Evolutionary conservation across 2,888 invertebrate genomes (phyloP).

Genomic region (Lysandra bellargus): DNA sequence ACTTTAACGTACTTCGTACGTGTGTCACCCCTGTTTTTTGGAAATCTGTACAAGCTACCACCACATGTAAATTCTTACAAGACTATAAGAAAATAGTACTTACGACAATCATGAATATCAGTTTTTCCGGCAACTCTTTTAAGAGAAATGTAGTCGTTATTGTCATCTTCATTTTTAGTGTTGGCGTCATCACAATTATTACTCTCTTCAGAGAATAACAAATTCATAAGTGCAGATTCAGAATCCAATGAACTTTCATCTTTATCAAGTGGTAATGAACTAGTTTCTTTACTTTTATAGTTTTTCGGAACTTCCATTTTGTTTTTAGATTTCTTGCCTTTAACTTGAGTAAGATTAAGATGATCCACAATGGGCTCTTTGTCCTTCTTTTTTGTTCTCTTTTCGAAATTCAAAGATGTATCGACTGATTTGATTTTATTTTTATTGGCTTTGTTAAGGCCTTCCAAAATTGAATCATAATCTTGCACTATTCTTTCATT

Average conservation of each 20-base stretch:
- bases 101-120: constrained; percentile 53
- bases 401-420: constrained; percentile 58
- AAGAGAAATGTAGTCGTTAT: constrained; percentile 56
- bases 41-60: too few species aligned
- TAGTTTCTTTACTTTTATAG: constrained; percentile 29
- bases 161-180: constrained; percentile 37
- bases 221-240: constrained; percentile 62
- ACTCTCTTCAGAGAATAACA: constrained; percentile 68
- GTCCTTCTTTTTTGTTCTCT: constrained; percentile 51
- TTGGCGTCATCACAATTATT: constrained; percentile 51
- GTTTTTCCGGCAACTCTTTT: constrained; percentile 59
- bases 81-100: constrained; percentile 36
- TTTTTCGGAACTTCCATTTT: constrained; percentile 35
- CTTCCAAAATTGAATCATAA: constrained; percentile 61
- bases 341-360: constrained; percentile 63
- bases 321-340: constrained; percentile 42
- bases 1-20: too few species aligned
- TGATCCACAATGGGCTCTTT: constrained; percentile 59
- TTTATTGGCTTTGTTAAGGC: constrained; percentile 54
- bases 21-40: too few species aligned
- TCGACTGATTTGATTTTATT: constrained; percentile 49
- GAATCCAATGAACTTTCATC: constrained; percentile 54
- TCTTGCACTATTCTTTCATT: constrained; percentile 64
- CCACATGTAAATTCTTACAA: too few species aligned
- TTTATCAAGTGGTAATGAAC: constrained; percentile 34